phyloP scores from a whole-genome alignment of 2,797 vertebrate species.

The Varecia variegata region DNA sequence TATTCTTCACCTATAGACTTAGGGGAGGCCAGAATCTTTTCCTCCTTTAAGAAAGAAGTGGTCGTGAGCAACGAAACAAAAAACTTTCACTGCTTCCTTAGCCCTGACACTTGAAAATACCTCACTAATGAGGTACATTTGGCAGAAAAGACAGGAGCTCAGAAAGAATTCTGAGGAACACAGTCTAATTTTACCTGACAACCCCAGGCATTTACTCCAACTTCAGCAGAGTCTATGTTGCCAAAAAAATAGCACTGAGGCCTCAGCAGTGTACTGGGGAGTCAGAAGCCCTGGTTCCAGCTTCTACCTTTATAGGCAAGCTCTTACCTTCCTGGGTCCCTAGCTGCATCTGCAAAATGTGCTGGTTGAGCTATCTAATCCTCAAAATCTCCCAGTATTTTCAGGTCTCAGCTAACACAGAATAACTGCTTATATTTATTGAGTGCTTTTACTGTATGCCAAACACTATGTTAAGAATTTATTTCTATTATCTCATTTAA shows the following conservation, averaged over 20 bases:
- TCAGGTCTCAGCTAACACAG: not conserved
- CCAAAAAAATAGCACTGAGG: not conserved
- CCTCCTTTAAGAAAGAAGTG: not conserved
- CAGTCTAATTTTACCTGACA: not conserved
- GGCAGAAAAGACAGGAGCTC: slow-evolving; percentile 4
- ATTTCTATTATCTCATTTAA: slow-evolving; percentile 17
- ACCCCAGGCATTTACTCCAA: not conserved
- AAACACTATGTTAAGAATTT: not conserved
- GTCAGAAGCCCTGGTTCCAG: not conserved
- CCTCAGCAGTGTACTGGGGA: not conserved
- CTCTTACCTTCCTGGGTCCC: not conserved
- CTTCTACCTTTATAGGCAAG: not conserved
- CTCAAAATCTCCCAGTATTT: not conserved
- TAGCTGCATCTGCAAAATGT: not conserved
- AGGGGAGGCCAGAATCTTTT: not conserved
- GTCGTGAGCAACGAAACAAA: not conserved
- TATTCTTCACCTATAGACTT: not conserved
- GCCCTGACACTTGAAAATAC: not conserved
- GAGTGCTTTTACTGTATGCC: not conserved
- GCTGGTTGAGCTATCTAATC: not conserved
- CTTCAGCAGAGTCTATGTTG: not conserved
- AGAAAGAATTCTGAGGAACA: not conserved
- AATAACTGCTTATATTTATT: not conserved
- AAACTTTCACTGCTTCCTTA: not conserved
- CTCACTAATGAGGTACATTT: not conserved